Conservation (phyloP, 2,888 invertebrate genomes). For the Phania funesta region DNA sequence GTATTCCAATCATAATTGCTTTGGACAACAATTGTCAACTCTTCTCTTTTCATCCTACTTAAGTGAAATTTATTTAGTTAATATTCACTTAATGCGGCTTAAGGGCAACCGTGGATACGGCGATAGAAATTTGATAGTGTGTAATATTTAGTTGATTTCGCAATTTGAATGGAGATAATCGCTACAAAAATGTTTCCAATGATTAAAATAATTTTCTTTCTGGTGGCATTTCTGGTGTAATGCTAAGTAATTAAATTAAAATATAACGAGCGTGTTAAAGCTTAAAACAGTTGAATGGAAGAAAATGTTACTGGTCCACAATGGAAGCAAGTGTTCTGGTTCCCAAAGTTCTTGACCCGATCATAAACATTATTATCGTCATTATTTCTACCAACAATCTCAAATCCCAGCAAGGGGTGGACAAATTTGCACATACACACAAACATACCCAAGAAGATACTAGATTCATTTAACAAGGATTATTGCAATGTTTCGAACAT, state of each 20-base stretch:
- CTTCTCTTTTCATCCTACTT: constrained; percentile 10
- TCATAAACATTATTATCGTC: constrained; percentile 25
- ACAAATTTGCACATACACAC: not conserved
- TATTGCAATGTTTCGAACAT: constrained; percentile 7
- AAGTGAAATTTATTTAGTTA: constrained; percentile 16
- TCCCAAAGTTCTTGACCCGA: constrained; percentile 53
- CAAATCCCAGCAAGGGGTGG: not conserved
- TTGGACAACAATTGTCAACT: constrained; percentile 43
- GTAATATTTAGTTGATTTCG: not conserved
- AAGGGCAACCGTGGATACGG: not conserved
- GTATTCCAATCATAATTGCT: constrained; percentile 34
- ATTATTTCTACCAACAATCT: not conserved
- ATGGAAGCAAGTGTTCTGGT: constrained; percentile 44
- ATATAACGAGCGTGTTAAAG: not conserved
- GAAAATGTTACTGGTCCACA: constrained; percentile 22
- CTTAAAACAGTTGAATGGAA: not conserved
- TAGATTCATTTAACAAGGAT: constrained; percentile 13
- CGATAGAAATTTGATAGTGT: not conserved
- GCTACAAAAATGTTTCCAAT: too few species aligned
- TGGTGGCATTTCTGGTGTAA: not conserved
- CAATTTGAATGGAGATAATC: not conserved
- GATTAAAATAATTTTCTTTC: not conserved
- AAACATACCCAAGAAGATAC: not conserved
- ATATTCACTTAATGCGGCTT: constrained; percentile 11
- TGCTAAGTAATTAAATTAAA: too few species aligned